Base-by-base conservation (phyloP, 37 sponge, comb jelly and placozoan genomes). In the Crambe crambe region DNA sequence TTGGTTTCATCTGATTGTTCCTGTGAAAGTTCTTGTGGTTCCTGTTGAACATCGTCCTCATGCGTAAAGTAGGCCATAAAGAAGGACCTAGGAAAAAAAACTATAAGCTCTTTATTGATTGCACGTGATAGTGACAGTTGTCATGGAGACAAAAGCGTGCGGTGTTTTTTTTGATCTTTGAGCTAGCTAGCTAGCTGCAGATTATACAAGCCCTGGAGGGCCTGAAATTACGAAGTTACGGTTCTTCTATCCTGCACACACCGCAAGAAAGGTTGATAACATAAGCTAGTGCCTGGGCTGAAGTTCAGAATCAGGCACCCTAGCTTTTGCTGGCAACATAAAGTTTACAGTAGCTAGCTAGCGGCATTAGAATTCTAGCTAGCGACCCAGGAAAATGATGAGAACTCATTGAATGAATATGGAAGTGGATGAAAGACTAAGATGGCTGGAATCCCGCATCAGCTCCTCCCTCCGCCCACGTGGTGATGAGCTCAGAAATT, bases 391-490 rank as follows among this genome's bases (percentile, higher is more conserved):
- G 30, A 8, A 23, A 20, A 62, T 23, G 63, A 15, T 12, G 6
- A 47, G 6, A 12, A 15, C 12, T 15, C 6, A 47, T 47, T 47
- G 51, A 12, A 47, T 6, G 12, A 12, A 47, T 60, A 89, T 95
- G 90, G 88, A 89, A 63, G 90, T 83, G 38, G 97, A 97, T 42
- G 95, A 93, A 58, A 66, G 97, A 31, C 77, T 97, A 60, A 67
- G 89, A 25, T 97, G 95, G 89, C 58, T 97, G 36, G 95, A 97
- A 71, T 73, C 71, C 40, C 78, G 95, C 22, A 84, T 97, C 35
- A 80, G 82, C 72, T 89, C 92, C 15, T 93, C 97, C 51, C 85
- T 96, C n/a, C 80, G 72, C 25, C 87, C 91, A 2, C 69, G 68
- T 42, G 84, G 91, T 0, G 91, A 93, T 29, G 88, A 96, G 35